A percentile compares a stretch with the other conserved stretches of the same genome.
Evolutionary conservation across 2,888 invertebrate species (phyloP).

Genomic region (Acrocera orbiculus): DNA sequence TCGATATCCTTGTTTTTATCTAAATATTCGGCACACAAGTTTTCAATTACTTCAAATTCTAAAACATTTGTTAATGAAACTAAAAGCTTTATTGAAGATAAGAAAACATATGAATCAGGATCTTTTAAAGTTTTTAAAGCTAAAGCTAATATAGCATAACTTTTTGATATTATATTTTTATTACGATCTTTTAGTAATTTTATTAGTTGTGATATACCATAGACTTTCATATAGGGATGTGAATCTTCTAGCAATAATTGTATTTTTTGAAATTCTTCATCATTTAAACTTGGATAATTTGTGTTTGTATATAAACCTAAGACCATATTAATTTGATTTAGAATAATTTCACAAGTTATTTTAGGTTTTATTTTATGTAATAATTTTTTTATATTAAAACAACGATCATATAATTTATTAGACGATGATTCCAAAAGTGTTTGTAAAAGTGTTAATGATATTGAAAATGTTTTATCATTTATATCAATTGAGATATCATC

Average conservation of each 20-base stretch:
- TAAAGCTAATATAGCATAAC: constrained; percentile 23
- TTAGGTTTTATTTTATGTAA: no score
- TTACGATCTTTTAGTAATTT: constrained; percentile 21
- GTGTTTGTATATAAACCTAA: no score
- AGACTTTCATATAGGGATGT: constrained; percentile 25
- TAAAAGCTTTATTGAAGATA: constrained; percentile 27
- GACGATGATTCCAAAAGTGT: constrained; percentile 19
- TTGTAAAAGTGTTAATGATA: constrained; percentile 17
- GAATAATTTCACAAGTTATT: no score
- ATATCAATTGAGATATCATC: constrained; percentile 15
- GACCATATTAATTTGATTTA: no score
- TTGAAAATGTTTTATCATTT: constrained; percentile 8
- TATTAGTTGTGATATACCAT: constrained; percentile 25
- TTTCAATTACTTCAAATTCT: constrained; percentile 25
- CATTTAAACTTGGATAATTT: background rate
- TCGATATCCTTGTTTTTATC: constrained; percentile 20
- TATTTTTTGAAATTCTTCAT: constrained; percentile 5
- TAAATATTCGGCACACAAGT: constrained; percentile 25
- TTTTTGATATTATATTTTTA: constrained; percentile 18
- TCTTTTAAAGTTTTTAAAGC: constrained; percentile 22
- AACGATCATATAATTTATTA: constrained; percentile 2
- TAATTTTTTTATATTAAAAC: no score
- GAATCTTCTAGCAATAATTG: constrained; percentile 18
- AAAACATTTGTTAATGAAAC: constrained; percentile 21
- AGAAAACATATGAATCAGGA: constrained; percentile 27